These are phyloP conservation scores for Pachyseris speciosa DNA, from an alignment of 64 coral and sea anemone genomes.

Conservation along the genomic window DNA sequence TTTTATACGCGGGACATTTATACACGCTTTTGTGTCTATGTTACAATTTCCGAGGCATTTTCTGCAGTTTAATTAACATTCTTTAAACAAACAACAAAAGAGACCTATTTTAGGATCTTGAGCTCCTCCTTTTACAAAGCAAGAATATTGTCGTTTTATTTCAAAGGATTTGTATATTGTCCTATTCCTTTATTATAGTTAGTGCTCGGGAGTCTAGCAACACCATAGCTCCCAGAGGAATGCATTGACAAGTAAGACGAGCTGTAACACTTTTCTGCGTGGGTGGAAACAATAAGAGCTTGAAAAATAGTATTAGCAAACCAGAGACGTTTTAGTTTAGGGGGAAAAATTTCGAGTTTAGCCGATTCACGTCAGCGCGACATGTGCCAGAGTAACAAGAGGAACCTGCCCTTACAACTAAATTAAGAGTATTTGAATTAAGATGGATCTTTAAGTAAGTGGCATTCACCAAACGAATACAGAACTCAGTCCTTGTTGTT, in stretches of 20 bases:
- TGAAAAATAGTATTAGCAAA: no score
- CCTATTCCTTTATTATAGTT: background rate
- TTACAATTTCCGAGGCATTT: background rate
- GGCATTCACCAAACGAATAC: no score
- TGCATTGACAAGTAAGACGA: background rate
- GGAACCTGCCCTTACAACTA: no score
- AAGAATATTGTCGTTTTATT: background rate
- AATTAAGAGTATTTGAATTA: no score
- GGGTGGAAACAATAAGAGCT: no score
- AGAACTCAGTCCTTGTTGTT: no score
- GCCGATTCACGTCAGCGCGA: no score
- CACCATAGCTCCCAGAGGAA: background rate
- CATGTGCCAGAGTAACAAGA: no score
- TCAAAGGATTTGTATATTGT: background rate
- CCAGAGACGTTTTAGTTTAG: background rate
- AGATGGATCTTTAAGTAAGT: no score
- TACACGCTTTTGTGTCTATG: background rate
- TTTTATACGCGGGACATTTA: background rate
- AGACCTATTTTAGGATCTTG: background rate
- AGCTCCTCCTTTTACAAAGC: background rate
- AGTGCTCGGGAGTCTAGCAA: background rate
- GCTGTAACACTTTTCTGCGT: background rate
- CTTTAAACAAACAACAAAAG: background rate
- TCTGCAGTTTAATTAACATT: background rate
- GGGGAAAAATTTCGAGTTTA: background rate